phyloP scores from a whole-genome alignment of 2,888 invertebrate species.

The Drosophila meridiana region DNA sequence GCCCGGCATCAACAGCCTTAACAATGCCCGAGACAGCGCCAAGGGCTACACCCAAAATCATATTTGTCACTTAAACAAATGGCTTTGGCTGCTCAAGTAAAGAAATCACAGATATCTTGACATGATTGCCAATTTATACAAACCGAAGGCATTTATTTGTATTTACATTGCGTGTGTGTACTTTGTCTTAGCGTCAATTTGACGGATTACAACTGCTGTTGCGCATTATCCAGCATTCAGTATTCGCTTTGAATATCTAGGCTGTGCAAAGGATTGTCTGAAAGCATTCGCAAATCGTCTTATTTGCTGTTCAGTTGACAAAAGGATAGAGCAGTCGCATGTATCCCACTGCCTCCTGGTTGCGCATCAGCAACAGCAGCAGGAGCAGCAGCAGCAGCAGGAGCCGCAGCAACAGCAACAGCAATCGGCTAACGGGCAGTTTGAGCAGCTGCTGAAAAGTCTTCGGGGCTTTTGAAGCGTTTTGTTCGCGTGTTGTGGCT shows the following conservation, averaged over 20 bases:
- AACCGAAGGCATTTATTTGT: conserved; percentile 33
- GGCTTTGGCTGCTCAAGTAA: not conserved
- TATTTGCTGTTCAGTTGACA: conserved; percentile 23
- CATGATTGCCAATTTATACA: conserved; percentile 40
- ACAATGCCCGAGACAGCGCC: not conserved
- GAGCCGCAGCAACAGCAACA: conserved; percentile 33
- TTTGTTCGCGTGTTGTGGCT: not conserved
- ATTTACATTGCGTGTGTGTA: conserved; percentile 24
- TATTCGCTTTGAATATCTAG: too few species aligned
- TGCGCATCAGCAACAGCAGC: conserved; percentile 41
- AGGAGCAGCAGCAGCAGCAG: conserved; percentile 37
- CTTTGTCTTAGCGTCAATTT: conserved; percentile 13
- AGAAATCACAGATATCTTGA: conserved; percentile 46
- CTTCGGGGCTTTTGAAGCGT: conserved; percentile 11
- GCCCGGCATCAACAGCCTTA: conserved; percentile 32
- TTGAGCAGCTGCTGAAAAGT: conserved; percentile 40
- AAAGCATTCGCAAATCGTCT: conserved; percentile 4
- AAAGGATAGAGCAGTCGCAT: conserved; percentile 17
- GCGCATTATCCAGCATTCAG: conserved; percentile 10
- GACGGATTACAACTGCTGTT: not conserved
- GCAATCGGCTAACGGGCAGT: conserved; percentile 9
- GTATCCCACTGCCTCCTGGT: conserved; percentile 21
- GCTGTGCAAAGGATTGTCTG: not conserved
- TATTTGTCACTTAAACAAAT: conserved; percentile 63
- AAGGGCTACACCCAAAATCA: conserved; percentile 18